Conservation (phyloP, 2,113 vertebrate species). For the Bubo scandiacus region DNA sequence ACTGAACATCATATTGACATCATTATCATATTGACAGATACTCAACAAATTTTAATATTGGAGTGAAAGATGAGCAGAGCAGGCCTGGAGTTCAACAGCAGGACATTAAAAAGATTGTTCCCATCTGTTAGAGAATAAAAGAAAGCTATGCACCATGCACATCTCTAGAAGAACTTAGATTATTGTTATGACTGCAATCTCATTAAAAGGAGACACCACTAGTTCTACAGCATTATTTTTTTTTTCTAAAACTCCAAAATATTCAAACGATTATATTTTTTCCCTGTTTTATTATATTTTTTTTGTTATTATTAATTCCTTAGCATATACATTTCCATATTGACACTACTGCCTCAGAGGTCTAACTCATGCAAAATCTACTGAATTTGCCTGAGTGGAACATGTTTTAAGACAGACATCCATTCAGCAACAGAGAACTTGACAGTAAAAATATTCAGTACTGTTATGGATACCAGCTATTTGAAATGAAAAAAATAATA, state of each 20-base stretch:
- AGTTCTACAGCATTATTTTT: background rate
- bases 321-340: background rate
- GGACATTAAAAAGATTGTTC: background rate
- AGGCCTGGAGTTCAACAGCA: background rate
- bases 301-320: background rate
- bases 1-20: background rate
- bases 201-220: background rate
- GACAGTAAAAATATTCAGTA: background rate
- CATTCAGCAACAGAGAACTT: background rate
- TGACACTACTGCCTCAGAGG: background rate
- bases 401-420: background rate
- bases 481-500: background rate
- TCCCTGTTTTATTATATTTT: background rate
- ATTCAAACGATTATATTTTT: background rate
- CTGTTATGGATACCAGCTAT: background rate
- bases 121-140: background rate
- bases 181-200: background rate
- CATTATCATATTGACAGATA: background rate
- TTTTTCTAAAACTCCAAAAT: background rate
- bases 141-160: background rate
- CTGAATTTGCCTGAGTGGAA: background rate
- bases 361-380: background rate
- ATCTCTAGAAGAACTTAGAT: background rate
- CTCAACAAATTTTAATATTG: background rate
- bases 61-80: background rate